A percentile compares a stretch with the other conserved stretches of the same genome.
These are phyloP conservation scores for Papilio elwesi DNA, from an alignment of 2,888 invertebrate species.

Conservation along the genomic window DNA sequence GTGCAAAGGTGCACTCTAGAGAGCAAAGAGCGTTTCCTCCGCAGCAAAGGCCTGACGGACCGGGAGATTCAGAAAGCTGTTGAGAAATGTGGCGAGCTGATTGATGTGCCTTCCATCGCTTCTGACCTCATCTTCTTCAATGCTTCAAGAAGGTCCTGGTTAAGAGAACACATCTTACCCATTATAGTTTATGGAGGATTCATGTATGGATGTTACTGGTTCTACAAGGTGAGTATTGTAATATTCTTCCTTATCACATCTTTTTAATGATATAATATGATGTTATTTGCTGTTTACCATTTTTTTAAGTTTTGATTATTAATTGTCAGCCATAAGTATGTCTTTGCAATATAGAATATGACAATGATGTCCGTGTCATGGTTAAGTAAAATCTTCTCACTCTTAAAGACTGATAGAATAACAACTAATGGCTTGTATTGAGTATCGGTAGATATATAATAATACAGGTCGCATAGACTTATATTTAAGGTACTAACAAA, in stretches of 20 bases:
- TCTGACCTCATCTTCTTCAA: slow-evolving; percentile 76
- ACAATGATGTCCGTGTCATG: no score
- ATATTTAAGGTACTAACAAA: no score
- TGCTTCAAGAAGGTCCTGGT: slow-evolving; percentile 68
- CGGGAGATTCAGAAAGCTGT: slow-evolving; percentile 90
- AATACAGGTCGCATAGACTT: no score
- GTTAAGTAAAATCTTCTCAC: no score
- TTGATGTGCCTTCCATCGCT: slow-evolving; percentile 70
- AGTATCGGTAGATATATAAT: no score
- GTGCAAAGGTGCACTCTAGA: slow-evolving; percentile 89
- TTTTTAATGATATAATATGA: not conserved
- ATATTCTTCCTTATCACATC: not conserved
- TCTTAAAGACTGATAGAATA: not conserved
- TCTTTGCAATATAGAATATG: no score
- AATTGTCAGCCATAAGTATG: no score
- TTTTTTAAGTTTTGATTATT: not conserved
- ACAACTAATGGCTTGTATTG: no score
- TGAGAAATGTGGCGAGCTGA: slow-evolving; percentile 83
- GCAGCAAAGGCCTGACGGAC: slow-evolving; percentile 90
- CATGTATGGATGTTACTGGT: slow-evolving; percentile 90
- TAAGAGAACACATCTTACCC: slow-evolving; percentile 89
- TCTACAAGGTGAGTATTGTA: slow-evolving; percentile 88
- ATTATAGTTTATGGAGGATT: slow-evolving; percentile 90
- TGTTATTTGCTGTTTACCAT: not conserved
- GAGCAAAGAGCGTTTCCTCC: slow-evolving; percentile 91